A percentile compares a stretch with the other conserved stretches of the same genome.
Conservation (phyloP, 2,113 vertebrate species). For the Xiphias gladius region DNA sequence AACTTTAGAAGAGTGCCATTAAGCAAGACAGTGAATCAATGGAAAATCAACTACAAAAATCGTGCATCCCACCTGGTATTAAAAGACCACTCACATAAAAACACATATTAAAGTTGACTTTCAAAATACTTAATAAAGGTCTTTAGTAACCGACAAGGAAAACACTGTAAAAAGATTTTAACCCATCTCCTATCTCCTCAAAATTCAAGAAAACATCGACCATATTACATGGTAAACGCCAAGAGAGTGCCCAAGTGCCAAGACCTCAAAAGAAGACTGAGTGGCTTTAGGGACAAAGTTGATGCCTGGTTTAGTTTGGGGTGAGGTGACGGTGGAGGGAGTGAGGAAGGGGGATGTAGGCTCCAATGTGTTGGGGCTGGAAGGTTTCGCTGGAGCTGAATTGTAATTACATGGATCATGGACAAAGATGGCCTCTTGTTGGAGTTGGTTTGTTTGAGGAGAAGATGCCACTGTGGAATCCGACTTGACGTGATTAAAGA, state of each 20-base stretch:
- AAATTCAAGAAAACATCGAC: too few species aligned
- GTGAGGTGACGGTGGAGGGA: conserved; percentile 41
- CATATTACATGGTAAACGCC: too few species aligned
- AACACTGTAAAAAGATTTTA: background rate
- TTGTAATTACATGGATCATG: conserved; percentile 80
- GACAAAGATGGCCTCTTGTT: conserved; percentile 79
- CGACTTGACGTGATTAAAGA: conserved; percentile 85
- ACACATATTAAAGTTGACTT: background rate
- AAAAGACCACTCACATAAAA: background rate
- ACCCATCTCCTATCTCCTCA: too few species aligned
- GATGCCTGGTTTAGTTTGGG: conserved; percentile 20
- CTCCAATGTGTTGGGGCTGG: conserved; percentile 9
- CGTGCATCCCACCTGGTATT: background rate
- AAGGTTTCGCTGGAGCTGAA: conserved; percentile 47
- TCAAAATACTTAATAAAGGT: background rate
- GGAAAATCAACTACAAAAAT: background rate
- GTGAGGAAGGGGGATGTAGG: background rate
- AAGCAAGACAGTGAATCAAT: background rate
- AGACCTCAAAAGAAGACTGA: background rate
- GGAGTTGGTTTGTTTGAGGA: conserved; percentile 85
- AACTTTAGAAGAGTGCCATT: background rate
- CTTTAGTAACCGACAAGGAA: background rate
- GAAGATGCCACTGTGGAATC: conserved; percentile 86
- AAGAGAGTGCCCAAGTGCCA: background rate
- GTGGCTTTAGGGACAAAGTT: conserved; percentile 35